Conservation (phyloP, 2,888 invertebrate genomes). For the Athalia rosae region DNA sequence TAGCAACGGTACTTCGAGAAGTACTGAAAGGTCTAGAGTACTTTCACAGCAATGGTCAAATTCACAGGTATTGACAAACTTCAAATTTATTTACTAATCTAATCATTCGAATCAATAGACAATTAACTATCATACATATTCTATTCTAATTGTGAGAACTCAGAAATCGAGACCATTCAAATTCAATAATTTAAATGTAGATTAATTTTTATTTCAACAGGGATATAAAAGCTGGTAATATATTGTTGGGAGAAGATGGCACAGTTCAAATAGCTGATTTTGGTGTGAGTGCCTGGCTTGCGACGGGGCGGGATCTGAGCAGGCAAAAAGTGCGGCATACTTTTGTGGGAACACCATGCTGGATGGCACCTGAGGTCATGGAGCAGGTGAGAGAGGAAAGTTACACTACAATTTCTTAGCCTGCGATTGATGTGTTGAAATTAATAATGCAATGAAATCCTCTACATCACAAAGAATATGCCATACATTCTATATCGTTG, state of each 20-base stretch:
- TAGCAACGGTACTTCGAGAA: conserved; percentile 96
- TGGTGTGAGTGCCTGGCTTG: conserved; percentile 98
- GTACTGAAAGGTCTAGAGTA: conserved; percentile 98
- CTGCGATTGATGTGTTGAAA: conserved; percentile 64
- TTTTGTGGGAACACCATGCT: conserved; percentile 99
- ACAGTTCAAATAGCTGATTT: conserved; percentile 99
- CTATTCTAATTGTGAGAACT: background rate
- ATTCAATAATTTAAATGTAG: background rate
- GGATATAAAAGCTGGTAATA: conserved; percentile 98
- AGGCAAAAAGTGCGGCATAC: conserved; percentile 97
- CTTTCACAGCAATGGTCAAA: conserved; percentile 98
- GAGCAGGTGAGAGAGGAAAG: conserved; percentile 84
- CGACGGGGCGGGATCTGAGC: conserved; percentile 94
- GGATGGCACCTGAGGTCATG: conserved; percentile 99
- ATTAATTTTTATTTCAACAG: conserved; percentile 74
- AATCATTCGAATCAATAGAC: background rate
- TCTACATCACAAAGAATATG: background rate
- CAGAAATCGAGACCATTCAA: background rate
- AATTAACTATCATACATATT: background rate
- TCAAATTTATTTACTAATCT: background rate
- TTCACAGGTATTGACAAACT: conserved; percentile 87
- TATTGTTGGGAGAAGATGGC: conserved; percentile 96
- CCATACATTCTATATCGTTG: background rate
- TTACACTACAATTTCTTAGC: conserved; percentile 72
- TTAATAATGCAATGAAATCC: conserved; percentile 1